Evolutionary conservation across 2,888 invertebrate species (phyloP).

Genomic region (Apamea monoglypha): DNA sequence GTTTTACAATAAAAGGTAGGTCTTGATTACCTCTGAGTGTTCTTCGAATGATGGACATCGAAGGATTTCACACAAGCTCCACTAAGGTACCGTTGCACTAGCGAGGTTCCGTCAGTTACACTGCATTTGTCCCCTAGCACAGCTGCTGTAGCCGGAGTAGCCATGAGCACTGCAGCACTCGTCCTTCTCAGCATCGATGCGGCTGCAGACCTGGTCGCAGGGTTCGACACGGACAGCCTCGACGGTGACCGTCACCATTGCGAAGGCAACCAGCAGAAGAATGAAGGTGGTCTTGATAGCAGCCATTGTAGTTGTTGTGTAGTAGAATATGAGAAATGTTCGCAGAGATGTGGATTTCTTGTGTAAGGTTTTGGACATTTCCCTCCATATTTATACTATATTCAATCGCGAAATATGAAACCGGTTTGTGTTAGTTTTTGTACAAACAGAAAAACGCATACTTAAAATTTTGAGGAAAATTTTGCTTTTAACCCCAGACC

Average conservation of each 20-base stretch:
- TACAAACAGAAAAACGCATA: neutral
- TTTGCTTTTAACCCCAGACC: slow-evolving; percentile 6
- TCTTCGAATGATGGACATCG: slow-evolving; percentile 10
- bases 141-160: neutral
- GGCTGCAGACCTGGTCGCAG: slow-evolving; percentile 40
- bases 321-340: slow-evolving; percentile 6
- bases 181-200: slow-evolving; percentile 15
- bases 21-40: slow-evolving; percentile 11
- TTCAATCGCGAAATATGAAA: neutral
- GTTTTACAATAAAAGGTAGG: neutral
- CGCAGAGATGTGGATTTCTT: neutral
- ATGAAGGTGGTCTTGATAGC: slow-evolving; percentile 35
- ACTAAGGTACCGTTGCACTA: slow-evolving; percentile 21
- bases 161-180: slow-evolving; percentile 45
- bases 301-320: slow-evolving; percentile 31
- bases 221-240: slow-evolving; percentile 21
- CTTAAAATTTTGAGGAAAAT: neutral
- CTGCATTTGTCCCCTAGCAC: accelerated
- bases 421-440: accelerated
- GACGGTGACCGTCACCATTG: slow-evolving; percentile 43
- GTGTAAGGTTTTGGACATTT: neutral
- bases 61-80: slow-evolving; percentile 11
- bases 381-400: slow-evolving; percentile 12
- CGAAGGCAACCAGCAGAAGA: slow-evolving; percentile 39
- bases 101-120: slow-evolving; percentile 30